These are phyloP conservation scores for Chloromyia formosa DNA, from an alignment of 2,888 invertebrate species.

Conservation along the genomic window DNA sequence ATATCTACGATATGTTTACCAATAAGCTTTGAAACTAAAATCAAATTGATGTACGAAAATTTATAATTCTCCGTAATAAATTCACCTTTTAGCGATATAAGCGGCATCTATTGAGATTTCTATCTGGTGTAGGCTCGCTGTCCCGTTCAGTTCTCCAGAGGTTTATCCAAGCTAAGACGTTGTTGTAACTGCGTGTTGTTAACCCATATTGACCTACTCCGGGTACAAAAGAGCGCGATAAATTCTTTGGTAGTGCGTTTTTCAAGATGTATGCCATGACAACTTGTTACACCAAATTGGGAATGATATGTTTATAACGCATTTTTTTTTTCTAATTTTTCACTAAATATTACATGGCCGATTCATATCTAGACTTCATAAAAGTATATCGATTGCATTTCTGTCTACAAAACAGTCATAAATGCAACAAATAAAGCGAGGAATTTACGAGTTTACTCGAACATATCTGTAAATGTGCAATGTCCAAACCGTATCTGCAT, in stretches of 20 bases:
- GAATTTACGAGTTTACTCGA: conserved; percentile 23
- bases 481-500: not conserved
- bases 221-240: too few relatives aligned
- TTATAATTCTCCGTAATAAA: too few relatives aligned
- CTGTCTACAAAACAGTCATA: conserved; percentile 6
- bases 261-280: conserved; percentile 22
- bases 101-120: too few relatives aligned
- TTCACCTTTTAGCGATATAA: too few relatives aligned
- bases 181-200: too few relatives aligned
- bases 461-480: not conserved
- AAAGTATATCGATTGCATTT: conserved; percentile 21
- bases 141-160: too few relatives aligned
- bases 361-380: not conserved
- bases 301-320: conserved; percentile 30
- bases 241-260: conserved; percentile 15
- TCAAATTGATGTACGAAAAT: too few relatives aligned
- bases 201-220: too few relatives aligned
- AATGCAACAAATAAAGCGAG: not conserved
- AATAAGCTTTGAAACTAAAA: too few relatives aligned
- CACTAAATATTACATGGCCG: conserved; percentile 23
- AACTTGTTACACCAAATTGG: conserved; percentile 25
- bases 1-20: too few relatives aligned
- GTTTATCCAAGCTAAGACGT: too few relatives aligned
- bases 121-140: too few relatives aligned
- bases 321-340: conserved; percentile 16